A percentile compares a stretch with the other conserved stretches of the same genome.
Conservation (phyloP, 2,888 invertebrate species). For the Noctuana brunneofusca region DNA sequence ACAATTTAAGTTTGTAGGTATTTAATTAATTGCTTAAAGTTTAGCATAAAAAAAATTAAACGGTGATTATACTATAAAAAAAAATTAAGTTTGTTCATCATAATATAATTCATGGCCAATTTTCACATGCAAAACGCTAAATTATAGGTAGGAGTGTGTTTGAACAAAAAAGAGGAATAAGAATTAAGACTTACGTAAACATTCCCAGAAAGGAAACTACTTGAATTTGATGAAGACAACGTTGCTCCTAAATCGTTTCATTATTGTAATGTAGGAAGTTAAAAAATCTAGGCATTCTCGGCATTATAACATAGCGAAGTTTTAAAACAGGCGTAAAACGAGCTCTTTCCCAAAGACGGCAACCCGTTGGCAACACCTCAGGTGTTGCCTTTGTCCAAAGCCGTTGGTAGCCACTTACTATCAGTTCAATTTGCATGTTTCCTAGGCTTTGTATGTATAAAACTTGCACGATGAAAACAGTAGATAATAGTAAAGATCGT, state of each 20-base stretch:
- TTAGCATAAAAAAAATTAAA: not conserved
- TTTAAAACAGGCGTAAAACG: too few relatives aligned
- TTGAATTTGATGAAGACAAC: not conserved
- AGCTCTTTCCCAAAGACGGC: too few relatives aligned
- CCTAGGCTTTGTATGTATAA: not conserved
- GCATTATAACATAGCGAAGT: too few relatives aligned
- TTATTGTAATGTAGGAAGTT: not conserved
- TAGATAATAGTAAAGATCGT: slow-evolving; percentile 36
- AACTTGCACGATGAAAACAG: not conserved
- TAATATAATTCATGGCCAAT: not conserved
- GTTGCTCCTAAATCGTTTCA: not conserved
- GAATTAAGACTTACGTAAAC: too few relatives aligned
- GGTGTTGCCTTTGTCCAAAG: too few relatives aligned
- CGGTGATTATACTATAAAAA: not conserved
- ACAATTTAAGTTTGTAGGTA: slow-evolving; percentile 9
- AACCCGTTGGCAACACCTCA: too few relatives aligned
- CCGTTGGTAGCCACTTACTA: too few relatives aligned
- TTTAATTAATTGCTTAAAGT: slow-evolving; percentile 8
- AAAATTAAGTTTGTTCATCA: not conserved
- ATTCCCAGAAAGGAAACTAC: not conserved
- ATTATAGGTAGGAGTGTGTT: not conserved
- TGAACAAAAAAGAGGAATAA: not conserved
- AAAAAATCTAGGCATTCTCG: not conserved
- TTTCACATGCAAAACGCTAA: not conserved
- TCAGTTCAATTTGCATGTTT: too few relatives aligned